Conservation (phyloP, 2,888 invertebrate genomes). For the Ectropis crepuscularia region DNA sequence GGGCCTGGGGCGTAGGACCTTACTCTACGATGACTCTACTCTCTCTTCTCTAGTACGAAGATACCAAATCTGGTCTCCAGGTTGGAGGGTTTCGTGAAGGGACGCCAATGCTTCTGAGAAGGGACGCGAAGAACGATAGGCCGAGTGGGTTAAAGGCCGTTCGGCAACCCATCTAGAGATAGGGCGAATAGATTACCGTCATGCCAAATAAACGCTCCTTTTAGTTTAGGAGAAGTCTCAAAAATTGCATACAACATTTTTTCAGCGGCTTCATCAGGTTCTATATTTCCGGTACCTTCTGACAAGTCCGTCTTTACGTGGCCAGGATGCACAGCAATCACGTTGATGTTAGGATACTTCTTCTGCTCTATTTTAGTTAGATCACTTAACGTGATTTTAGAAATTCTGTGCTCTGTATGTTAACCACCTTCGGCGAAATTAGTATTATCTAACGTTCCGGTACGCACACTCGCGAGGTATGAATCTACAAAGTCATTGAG, state of each 20-base stretch:
- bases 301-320: slow-evolving; percentile 74
- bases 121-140: no score
- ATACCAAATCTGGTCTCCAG: no score
- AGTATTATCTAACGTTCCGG: slow-evolving; percentile 69
- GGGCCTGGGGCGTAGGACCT: no score
- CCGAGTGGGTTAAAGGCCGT: no score
- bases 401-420: slow-evolving; percentile 75
- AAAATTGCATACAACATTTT: slow-evolving; percentile 86
- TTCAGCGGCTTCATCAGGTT: slow-evolving; percentile 85
- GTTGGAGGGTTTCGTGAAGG: no score
- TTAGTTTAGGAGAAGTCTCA: slow-evolving; percentile 84
- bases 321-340: slow-evolving; percentile 75
- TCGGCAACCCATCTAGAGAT: no score
- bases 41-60: no score
- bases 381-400: slow-evolving; percentile 73
- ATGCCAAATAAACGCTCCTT: slow-evolving; percentile 88
- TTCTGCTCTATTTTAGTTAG: slow-evolving; percentile 70
- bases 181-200: slow-evolving; percentile 83
- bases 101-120: no score
- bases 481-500: slow-evolving; percentile 70
- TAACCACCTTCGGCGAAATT: slow-evolving; percentile 75
- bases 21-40: no score
- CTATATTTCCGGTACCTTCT: slow-evolving; percentile 81
- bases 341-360: slow-evolving; percentile 69
- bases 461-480: slow-evolving; percentile 71